These are phyloP conservation scores for Sebastes aleutianus DNA, from an alignment of 2,797 vertebrate genomes.

Conservation along the genomic window DNA sequence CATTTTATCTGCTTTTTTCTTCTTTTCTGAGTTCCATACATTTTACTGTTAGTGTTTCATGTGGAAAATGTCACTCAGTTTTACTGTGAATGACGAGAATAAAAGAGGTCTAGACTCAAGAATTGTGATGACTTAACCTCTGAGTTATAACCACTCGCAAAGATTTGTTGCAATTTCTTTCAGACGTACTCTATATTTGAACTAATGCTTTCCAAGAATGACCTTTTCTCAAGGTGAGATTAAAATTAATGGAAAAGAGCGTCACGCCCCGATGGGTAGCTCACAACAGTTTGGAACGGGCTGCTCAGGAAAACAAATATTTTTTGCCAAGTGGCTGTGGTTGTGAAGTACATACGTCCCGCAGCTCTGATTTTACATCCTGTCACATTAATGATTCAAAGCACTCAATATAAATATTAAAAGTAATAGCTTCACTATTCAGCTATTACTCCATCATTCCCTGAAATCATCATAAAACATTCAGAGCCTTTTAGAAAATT, in stretches of 20 bases:
- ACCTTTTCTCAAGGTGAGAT: conserved; percentile 57
- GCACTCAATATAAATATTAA: conserved; percentile 99
- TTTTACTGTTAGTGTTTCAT: background rate
- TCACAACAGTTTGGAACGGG: conserved; percentile 68
- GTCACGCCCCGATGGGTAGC: background rate
- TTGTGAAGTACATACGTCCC: conserved; percentile 94
- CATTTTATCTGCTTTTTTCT: background rate
- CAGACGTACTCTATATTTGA: conserved; percentile 15
- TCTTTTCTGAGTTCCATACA: background rate
- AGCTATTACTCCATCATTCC: conserved; percentile 98
- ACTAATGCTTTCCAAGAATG: conserved; percentile 49
- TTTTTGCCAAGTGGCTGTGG: conserved; percentile 85
- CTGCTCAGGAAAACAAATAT: conserved; percentile 90
- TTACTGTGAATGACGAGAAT: background rate
- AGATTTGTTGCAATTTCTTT: conserved; percentile 37
- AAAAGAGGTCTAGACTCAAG: background rate
- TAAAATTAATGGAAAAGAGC: conserved; percentile 64
- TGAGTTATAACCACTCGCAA: conserved; percentile 47
- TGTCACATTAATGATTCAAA: conserved; percentile 99
- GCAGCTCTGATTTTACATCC: conserved; percentile 98
- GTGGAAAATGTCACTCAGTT: background rate
- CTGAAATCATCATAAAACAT: conserved; percentile 99
- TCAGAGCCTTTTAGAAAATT: conserved; percentile 99
- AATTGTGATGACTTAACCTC: conserved; percentile 26
- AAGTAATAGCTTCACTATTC: conserved; percentile 99